These are phyloP conservation scores for Scomber japonicus DNA, from an alignment of 2,113 vertebrate genomes.

Conservation along the genomic window DNA sequence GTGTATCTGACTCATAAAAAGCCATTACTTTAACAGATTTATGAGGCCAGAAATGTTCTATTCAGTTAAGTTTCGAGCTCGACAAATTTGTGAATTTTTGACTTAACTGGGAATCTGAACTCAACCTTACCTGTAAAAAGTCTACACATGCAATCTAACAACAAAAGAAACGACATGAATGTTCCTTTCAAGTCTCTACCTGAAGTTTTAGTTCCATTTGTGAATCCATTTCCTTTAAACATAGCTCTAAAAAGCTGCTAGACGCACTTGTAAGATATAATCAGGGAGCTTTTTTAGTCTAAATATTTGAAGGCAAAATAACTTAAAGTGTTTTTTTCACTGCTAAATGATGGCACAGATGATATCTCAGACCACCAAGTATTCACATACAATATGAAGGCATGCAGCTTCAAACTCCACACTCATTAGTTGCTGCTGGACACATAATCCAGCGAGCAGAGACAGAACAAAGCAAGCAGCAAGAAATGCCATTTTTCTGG, in stretches of 20 bases:
- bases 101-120: too few relatives aligned
- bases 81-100: too few relatives aligned
- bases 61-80: too few relatives aligned
- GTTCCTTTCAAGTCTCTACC: too few relatives aligned
- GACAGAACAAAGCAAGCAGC: conserved; percentile 43
- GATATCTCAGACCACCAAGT: background rate
- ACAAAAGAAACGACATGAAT: too few relatives aligned
- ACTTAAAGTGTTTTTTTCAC: background rate
- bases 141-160: too few relatives aligned
- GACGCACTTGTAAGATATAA: background rate
- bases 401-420: conserved; percentile 4
- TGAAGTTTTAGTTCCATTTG: too few relatives aligned
- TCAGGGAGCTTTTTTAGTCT: background rate
- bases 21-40: too few relatives aligned
- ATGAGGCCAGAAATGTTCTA: too few relatives aligned
- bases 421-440: conserved; percentile 32
- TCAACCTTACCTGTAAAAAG: too few relatives aligned
- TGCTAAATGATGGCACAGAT: background rate
- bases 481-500: conserved; percentile 34
- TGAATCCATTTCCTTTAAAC: background rate
- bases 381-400: background rate
- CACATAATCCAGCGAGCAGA: conserved; percentile 6
- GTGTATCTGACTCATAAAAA: too few relatives aligned
- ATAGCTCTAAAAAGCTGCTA: background rate
- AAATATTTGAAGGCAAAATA: background rate